phyloP scores from a whole-genome alignment of 2,888 invertebrate genomes.

The Tachina lurida region DNA sequence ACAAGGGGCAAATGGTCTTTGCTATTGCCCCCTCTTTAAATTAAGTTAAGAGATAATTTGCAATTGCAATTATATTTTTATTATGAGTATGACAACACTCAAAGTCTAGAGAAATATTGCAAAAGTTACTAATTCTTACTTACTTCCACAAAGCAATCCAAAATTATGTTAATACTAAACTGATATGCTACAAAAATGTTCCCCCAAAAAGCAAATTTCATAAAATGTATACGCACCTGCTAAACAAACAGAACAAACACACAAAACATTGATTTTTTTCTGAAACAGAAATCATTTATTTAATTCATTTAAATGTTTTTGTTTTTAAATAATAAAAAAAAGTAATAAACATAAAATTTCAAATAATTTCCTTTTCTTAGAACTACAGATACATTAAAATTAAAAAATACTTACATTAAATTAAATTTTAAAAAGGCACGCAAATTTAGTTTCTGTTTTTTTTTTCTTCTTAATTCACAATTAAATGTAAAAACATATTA shows the following conservation, averaged over 20 bases:
- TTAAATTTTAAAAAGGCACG: conserved; percentile 1
- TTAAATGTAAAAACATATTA: conserved; percentile 44
- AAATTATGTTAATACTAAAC: too few species aligned
- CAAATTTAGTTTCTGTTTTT: not conserved
- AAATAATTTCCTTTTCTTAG: not conserved
- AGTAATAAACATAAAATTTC: not conserved
- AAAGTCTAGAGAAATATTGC: too few species aligned
- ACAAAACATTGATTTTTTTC: not conserved
- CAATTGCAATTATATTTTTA: too few species aligned
- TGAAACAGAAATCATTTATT: conserved; percentile 21
- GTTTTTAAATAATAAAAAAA: conserved; percentile 3
- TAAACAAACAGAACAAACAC: conserved; percentile 24
- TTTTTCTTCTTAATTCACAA: conserved; percentile 12
- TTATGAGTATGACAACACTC: too few species aligned
- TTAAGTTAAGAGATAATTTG: too few species aligned
- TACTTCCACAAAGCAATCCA: too few species aligned
- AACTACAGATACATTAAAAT: conserved; percentile 8
- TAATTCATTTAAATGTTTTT: not conserved
- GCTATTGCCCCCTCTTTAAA: too few species aligned
- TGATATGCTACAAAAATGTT: too few species aligned
- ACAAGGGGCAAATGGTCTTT: too few species aligned
- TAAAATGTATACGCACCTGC: not conserved
- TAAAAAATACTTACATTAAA: conserved; percentile 37
- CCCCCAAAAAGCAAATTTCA: not conserved
- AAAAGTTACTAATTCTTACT: too few species aligned